phyloP scores from a whole-genome alignment of 1,140 invertebrate genomes.

The Lethrus apterus region DNA sequence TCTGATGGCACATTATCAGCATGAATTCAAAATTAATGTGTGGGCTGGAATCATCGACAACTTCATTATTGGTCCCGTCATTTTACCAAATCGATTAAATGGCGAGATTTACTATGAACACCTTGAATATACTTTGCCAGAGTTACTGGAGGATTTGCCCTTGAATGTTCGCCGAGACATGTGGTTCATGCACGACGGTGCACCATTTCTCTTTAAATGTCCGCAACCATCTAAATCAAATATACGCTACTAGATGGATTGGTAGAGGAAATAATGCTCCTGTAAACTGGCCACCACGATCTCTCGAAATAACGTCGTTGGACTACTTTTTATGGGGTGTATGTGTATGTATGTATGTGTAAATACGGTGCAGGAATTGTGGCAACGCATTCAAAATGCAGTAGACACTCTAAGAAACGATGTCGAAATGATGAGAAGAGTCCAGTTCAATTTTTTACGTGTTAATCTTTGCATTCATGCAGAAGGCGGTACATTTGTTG shows the following conservation, averaged over 20 bases:
- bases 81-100: conserved; percentile 15
- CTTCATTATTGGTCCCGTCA: conserved; percentile 12
- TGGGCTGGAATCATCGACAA: conserved; percentile 7
- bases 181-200: conserved; percentile 13
- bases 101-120: conserved; percentile 6
- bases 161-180: conserved; percentile 1
- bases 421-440: too few relatives aligned
- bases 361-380: too few relatives aligned
- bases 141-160: background rate
- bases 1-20: background rate
- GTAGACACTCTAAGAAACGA: too few relatives aligned
- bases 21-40: conserved; percentile 15
- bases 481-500: too few relatives aligned
- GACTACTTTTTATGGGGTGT: conserved; percentile 2
- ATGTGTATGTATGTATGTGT: too few relatives aligned
- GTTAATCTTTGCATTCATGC: too few relatives aligned
- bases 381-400: too few relatives aligned
- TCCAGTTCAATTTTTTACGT: too few relatives aligned
- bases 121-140: background rate
- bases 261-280: too few relatives aligned
- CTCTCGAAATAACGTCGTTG: background rate
- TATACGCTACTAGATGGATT: background rate
- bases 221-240: conserved; percentile 10
- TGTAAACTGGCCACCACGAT: conserved; percentile 3
- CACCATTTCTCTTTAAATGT: conserved; percentile 8